These are phyloP conservation scores for Acanthoscelides obtectus DNA, from an alignment of 2,888 invertebrate species.

Conservation along the genomic window DNA sequence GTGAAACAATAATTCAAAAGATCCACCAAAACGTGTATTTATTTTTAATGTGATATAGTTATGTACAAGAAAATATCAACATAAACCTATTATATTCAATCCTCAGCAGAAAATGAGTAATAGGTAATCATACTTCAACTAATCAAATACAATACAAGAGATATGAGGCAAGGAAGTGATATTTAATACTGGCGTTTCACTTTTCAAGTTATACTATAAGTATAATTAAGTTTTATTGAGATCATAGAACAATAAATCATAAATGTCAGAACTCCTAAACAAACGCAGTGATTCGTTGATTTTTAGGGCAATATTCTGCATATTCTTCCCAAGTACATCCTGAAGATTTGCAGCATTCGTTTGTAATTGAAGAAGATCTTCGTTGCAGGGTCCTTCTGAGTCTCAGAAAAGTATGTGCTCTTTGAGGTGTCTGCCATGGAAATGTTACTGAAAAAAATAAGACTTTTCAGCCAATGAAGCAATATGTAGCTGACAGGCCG, in stretches of 20 bases:
- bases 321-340: slow-evolving; percentile 63
- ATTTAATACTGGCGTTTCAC: no score
- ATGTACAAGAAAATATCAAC: no score
- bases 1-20: no score
- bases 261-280: slow-evolving; percentile 13
- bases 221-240: no score
- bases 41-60: no score
- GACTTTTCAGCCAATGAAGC: not conserved
- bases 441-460: slow-evolving; percentile 29
- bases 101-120: no score
- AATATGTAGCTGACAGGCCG: not conserved
- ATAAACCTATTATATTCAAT: no score
- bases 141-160: no score
- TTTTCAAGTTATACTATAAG: no score
- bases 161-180: no score
- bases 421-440: slow-evolving; percentile 44
- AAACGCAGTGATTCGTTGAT: slow-evolving; percentile 44
- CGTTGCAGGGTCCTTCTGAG: slow-evolving; percentile 37
- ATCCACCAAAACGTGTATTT: no score
- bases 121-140: no score
- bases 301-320: slow-evolving; percentile 60
- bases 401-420: slow-evolving; percentile 40
- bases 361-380: slow-evolving; percentile 50
- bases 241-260: not conserved
- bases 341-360: slow-evolving; percentile 55